Base-by-base conservation (phyloP, 1,140 invertebrate species). In the Tyrophagus putrescentiae region DNA sequence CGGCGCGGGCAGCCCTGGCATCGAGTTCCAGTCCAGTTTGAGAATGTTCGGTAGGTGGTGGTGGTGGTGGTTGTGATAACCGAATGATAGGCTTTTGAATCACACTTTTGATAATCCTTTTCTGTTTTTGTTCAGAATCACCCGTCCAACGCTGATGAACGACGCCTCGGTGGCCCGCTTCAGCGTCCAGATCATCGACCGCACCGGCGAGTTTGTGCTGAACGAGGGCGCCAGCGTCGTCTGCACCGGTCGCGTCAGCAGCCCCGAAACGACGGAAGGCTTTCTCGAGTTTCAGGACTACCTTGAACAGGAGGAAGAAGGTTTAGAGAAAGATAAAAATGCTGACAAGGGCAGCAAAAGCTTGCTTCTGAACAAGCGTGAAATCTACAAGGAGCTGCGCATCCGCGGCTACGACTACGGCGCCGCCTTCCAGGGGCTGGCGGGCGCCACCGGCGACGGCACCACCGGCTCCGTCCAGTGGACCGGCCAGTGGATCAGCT, bases 341-440 rank as follows among this genome's bases (percentile, higher is more conserved):
- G 18, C 28, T n/a, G 39, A 61, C 11, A 60, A 61, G 16, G 31
- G 25, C 21, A 21, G 31, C 18, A 29, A 48, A 48, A 4, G 27
- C 48, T 61, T 64, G 28, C 13, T 31, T 11, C n/a, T 60, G 9
- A 58, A 39, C 16, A 58, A 33, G 23, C 73, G 76, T 21, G 93
- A 98, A 68, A 76, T 94, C 16, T 98, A 98, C 76, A 95, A 95
- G 70, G 90, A 95, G 71, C 74, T 98, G 13, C 74, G 87, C 62
- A 76, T 97, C 0, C 76, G 92, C 62, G 94, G 93, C 4, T 98
- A 98, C 70, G 88, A 96, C 69, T 98, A 98, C 71, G 75, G 75
- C 6, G 86, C 85, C 50, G 75, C 84, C 9, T 98, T 97, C 78
- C 80, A 84, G 64, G 91, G 86, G 29, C 82, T 92, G 61, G 70